Base-by-base conservation (phyloP, 2,113 vertebrate species). In the Dromas ardeola region DNA sequence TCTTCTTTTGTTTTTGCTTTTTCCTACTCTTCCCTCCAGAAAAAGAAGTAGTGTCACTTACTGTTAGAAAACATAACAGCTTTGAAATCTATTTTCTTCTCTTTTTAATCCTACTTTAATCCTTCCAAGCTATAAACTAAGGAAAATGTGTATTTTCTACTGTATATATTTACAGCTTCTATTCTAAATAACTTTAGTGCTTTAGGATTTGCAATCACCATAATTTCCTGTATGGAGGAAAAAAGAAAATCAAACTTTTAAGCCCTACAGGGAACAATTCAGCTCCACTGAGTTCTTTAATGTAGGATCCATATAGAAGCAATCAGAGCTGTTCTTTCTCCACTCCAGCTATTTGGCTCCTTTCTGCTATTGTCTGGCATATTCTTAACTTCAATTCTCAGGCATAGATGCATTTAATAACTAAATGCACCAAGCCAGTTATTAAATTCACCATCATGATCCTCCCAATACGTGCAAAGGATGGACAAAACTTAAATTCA, bases 31-130 rank as follows among this genome's bases (percentile, higher is more conserved):
- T 71, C 69, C 29, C 9, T 79, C n/a, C 10, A 42, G 6, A 26
- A 65, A 40, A 34, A 71, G n/a, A 13, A 40, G 7, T 69, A 0
- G 0, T 88, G 74, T 82, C 87, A 79, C 36, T 66, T 84, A 55
- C 50, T 87, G 74, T 73, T 74, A 95, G 74, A 93, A 97, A 94
- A 94, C 32, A 61, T 92, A 93, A 92, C 66, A 90, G 61, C 84
- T 97, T 91, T 96, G 56, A 91, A 97, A 97, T 97, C 93, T 96
- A 95, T 96, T 97, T 97, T 94, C 90, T 88, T 95, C 81, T 91
- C 65, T 74, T 89, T 94, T 96, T 98, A 97, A 97, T 98, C 97
- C 90, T 65, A 40, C 91, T 87, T 87, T 97, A 97, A 98, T 97
- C 95, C 95, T 97, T 97, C 72, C 16, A 47, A 95, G 76, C n/a